phyloP scores from a whole-genome alignment of 2,888 invertebrate species.

The Drosophila suboccidentalis region DNA sequence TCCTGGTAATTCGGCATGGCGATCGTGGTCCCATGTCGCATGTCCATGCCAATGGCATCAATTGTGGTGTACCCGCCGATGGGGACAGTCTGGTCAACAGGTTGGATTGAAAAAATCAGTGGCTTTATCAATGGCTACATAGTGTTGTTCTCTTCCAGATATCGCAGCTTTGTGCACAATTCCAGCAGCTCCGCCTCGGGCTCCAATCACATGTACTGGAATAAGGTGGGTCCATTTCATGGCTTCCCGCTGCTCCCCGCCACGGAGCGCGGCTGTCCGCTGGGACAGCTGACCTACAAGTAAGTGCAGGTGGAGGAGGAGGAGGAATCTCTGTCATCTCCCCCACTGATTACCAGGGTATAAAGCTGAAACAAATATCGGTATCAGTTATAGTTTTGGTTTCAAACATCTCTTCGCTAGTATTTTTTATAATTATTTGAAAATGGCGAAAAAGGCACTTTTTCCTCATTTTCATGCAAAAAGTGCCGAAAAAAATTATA shows the following conservation, averaged over 20 bases:
- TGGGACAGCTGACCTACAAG: conserved; percentile 92
- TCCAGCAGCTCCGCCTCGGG: conserved; percentile 81
- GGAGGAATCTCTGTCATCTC: not conserved
- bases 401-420: too few relatives aligned
- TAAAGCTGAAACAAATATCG: too few relatives aligned
- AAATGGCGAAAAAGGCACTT: too few relatives aligned
- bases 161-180: conserved; percentile 84
- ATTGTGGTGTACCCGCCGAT: conserved; percentile 89
- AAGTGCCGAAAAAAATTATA: too few relatives aligned
- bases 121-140: not conserved
- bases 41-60: conserved; percentile 91
- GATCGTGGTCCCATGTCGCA: conserved; percentile 95
- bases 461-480: too few relatives aligned
- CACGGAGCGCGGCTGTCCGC: conserved; percentile 90
- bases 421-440: too few relatives aligned
- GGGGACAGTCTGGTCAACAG: conserved; percentile 85
- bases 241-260: conserved; percentile 92
- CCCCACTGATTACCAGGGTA: too few relatives aligned
- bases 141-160: conserved; percentile 60
- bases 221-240: conserved; percentile 93
- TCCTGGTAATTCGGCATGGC: conserved; percentile 94
- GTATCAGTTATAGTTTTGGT: too few relatives aligned
- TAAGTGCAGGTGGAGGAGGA: conserved; percentile 57
- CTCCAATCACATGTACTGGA: conserved; percentile 89
- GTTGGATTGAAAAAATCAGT: conserved; percentile 62